Evolutionary conservation across 2,888 invertebrate species (phyloP), one percentile per base, ranked within the genome.

Genomic region (Mimachlamys varia): DNA sequence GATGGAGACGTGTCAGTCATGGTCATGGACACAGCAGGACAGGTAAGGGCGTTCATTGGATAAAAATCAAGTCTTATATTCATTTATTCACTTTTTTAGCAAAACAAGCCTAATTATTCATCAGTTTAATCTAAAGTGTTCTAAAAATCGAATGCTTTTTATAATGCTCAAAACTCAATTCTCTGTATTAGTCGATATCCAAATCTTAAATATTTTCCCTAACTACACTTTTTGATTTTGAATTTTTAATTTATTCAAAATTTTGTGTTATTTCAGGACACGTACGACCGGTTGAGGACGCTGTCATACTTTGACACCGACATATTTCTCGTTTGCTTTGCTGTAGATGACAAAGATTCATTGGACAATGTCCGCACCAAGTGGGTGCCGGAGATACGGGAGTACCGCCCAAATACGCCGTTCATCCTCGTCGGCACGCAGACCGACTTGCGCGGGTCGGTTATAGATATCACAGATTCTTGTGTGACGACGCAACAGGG

Each of bases 391-490:
- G 76, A 76, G 76, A 76, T 76, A 33, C 76, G 76, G 13, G 76
- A 76, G 13, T 76, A 76, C 33, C 76, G 76, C 22, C 58, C 58
- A 22, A 58, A 58, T 95, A 94, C 91, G 92, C 95, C 95, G 12
- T 94, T 95, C 91, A 93, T 96, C 88, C 92, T 96, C 0, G 95
- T 96, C 0, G 96, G 96, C 10, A 96, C 96, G 19, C 95, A 96
- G 89, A 92, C 93, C 17, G 96, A 96, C 89, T 91, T 95, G 37
- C 92, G 96, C 27, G 94, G 93, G 13, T 92, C 92, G 5, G 89
- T 92, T 0, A 92, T 92, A 15, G 93, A 93, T 55, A 89, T 92
- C 33, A 93, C 92, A 19, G 91, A 91, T 37, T 90, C 90, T 13
- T 94, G 93, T 89, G 92, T 93, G 13, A 90, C 92, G 10, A 62